Evolutionary conservation across 2,113 vertebrate genomes (phyloP).

Genomic region (Cinclus mexicanus): DNA sequence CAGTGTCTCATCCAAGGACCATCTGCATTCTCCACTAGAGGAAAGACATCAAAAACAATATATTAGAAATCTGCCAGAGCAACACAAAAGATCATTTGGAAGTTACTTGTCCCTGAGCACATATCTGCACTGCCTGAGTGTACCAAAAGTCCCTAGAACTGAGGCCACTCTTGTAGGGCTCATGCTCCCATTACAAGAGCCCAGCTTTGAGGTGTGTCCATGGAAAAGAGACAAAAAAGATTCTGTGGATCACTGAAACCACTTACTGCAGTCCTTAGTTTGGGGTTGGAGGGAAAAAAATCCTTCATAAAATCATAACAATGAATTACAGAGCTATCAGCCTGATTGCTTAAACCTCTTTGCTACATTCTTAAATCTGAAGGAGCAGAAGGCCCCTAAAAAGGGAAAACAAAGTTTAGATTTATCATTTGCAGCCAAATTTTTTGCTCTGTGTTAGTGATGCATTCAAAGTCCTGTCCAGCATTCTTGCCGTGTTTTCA

Average conservation of each 20-base stretch:
- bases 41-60: background rate
- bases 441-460: background rate
- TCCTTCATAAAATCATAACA: background rate
- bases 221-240: background rate
- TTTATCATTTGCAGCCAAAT: background rate
- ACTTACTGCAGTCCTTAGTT: background rate
- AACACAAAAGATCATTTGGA: background rate
- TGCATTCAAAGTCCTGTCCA: background rate
- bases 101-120: background rate
- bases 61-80: background rate
- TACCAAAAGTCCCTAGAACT: background rate
- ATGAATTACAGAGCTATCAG: background rate
- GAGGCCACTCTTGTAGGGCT: background rate
- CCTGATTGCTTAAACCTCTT: background rate
- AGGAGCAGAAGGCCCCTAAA: background rate
- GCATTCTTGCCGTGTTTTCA: background rate
- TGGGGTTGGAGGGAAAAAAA: background rate
- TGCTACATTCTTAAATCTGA: background rate
- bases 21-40: background rate
- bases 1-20: background rate
- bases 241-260: background rate
- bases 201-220: background rate
- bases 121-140: background rate
- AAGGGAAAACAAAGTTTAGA: background rate
- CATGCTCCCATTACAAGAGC: background rate